These are phyloP conservation scores for Dolichallabes microphthalmus DNA, from an alignment of 2,113 vertebrate genomes.

Conservation along the genomic window DNA sequence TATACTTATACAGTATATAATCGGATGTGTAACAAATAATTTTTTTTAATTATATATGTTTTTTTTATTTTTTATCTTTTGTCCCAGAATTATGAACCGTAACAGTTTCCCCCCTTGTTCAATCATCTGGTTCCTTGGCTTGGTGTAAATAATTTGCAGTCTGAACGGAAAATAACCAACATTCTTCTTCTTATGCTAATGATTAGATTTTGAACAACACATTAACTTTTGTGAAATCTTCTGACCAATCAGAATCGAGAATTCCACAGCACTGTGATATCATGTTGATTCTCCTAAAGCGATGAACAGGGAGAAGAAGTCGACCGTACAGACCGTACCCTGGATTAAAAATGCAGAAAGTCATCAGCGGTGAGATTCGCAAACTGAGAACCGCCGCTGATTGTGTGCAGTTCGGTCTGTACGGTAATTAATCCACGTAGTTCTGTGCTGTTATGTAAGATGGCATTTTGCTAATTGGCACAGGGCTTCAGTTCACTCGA, in stretches of 20 bases:
- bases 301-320: background rate
- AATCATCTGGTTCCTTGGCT: no score
- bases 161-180: no score
- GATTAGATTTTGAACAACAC: background rate
- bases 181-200: no score
- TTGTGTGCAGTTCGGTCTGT: conserved; percentile 54
- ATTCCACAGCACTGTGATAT: background rate
- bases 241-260: background rate
- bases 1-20: no score
- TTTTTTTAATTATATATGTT: no score
- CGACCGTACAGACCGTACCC: background rate
- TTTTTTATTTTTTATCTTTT: no score
- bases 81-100: no score
- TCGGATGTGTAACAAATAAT: no score
- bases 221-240: background rate
- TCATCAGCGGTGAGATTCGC: conserved; percentile 53
- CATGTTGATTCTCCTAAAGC: no score
- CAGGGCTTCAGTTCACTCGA: conserved; percentile 59
- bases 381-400: conserved; percentile 56
- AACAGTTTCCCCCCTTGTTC: no score
- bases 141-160: no score
- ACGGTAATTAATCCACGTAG: conserved; percentile 62
- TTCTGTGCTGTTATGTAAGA: conserved; percentile 67
- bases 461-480: conserved; percentile 67
- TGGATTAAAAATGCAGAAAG: conserved; percentile 21